Evolutionary conservation across 92 coral and sea anemone genomes (phyloP).

Genomic region (Isaurus tuberculatus): DNA sequence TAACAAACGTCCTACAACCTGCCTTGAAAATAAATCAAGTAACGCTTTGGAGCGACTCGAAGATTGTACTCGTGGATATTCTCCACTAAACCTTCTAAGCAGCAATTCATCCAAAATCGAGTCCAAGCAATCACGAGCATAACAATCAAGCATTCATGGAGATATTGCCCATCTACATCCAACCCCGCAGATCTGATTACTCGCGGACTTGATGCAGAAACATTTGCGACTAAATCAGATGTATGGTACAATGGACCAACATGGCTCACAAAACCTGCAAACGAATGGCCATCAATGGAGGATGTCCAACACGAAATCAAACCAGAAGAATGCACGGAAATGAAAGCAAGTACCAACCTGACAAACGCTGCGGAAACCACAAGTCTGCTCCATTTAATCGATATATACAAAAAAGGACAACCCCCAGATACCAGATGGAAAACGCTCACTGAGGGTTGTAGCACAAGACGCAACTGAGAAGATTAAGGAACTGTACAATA

Average conservation of each 20-base stretch:
- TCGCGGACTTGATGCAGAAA: constrained; percentile 59
- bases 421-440: no score
- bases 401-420: constrained; percentile 47
- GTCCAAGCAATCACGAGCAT: constrained; percentile 49
- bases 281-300: constrained; percentile 42
- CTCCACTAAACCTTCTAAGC: constrained; percentile 45
- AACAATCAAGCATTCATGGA: constrained; percentile 48
- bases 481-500: no score
- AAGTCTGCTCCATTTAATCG: constrained; percentile 50
- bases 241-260: constrained; percentile 58
- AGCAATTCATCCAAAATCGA: constrained; percentile 59
- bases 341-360: constrained; percentile 48
- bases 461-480: no score
- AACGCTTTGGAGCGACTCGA: constrained; percentile 58
- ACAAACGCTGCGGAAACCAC: constrained; percentile 47
- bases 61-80: constrained; percentile 54
- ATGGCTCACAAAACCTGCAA: constrained; percentile 50
- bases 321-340: constrained; percentile 40
- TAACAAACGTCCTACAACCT: constrained; percentile 32
- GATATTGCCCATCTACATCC: constrained; percentile 60
- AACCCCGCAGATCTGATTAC: constrained; percentile 73
- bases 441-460: no score
- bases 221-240: constrained; percentile 46
- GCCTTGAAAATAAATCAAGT: constrained; percentile 21
- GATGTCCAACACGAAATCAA: constrained; percentile 41